phyloP scores from a whole-genome alignment of 2,113 vertebrate species.

The Macroglossus sobrinus region DNA sequence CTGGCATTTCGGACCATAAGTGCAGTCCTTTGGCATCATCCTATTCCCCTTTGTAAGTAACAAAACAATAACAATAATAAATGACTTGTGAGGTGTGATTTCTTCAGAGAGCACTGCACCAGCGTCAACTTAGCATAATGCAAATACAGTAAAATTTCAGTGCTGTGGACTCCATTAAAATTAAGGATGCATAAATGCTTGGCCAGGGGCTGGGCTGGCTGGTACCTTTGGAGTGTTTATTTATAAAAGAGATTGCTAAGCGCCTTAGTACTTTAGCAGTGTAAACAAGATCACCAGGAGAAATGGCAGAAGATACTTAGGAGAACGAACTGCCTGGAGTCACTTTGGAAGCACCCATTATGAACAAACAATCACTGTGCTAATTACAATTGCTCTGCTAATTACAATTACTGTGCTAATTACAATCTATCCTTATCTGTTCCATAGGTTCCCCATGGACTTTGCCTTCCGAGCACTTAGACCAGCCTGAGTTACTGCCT shows the following conservation, averaged over 20 bases:
- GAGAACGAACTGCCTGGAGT: slow-evolving; percentile 71
- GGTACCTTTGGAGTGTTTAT: slow-evolving; percentile 45
- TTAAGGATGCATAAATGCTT: slow-evolving; percentile 41
- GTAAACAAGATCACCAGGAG: slow-evolving; percentile 56
- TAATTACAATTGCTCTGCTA: slow-evolving; percentile 75
- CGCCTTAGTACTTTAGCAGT: slow-evolving; percentile 42
- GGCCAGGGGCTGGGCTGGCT: slow-evolving; percentile 45
- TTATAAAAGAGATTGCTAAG: slow-evolving; percentile 67
- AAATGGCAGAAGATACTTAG: slow-evolving; percentile 64
- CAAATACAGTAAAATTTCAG: slow-evolving; percentile 17
- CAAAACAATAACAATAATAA: not conserved
- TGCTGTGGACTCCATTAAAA: slow-evolving; percentile 3
- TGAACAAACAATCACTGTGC: slow-evolving; percentile 72
- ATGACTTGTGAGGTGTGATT: not conserved
- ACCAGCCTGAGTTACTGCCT: slow-evolving; percentile 61
- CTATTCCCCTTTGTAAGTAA: not conserved
- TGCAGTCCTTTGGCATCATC: not conserved
- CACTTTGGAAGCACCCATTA: slow-evolving; percentile 70
- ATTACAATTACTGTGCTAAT: slow-evolving; percentile 73
- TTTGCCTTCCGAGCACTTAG: slow-evolving; percentile 23
- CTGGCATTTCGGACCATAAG: not conserved
- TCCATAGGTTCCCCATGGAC: slow-evolving; percentile 31
- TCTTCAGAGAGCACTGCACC: not conserved
- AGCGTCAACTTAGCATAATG: not conserved
- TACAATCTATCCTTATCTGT: slow-evolving; percentile 72